Evolutionary conservation across 2,888 invertebrate genomes (phyloP), one percentile per base, ranked within the genome.

Genomic region (Clunio marinus): DNA sequence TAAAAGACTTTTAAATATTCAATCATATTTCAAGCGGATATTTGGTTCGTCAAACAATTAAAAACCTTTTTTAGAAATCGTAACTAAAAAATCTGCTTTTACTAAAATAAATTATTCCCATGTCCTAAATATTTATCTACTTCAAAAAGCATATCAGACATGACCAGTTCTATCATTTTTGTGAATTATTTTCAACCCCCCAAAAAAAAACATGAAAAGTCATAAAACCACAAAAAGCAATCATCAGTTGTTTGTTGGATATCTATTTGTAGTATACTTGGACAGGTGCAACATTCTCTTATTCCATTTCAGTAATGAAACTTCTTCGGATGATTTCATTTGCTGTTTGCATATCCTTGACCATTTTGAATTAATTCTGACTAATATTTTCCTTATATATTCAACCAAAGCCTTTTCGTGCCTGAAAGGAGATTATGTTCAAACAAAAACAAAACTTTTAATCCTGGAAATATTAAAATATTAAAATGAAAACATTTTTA

Each of bases 21-120:
- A 10, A 10, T 10, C 32, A 32, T 4, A 32, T 32, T 32, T 32
- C 10, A 7, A 13, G 15, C 51, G 57, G 57, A 57, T 27, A 8
- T 27, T 25, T 10, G 57, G 57, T 57, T 57, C 57, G 57, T 27
- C 57, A 20, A 57, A 57, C 57, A 25, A 17, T 22, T 32, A 4
- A 32, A 32, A 32, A 10, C 32, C 4, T 32, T 32, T 10, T n/a
- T n/a, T n/a, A n/a, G n/a, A n/a, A n/a, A n/a, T n/a, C n/a, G n/a
- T n/a, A n/a, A n/a, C n/a, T 1, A 35, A 13, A 58, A 58, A 55
- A 13, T 55, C 22, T 10, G 5, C 4, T 20, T 5, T 2, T 7
- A 57, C 22, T 51, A 17, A 51, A 22, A 22, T 17, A 4, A 22
- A 51, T n/a, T 7, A 51, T 51, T 51, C 51, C 51, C 51, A 51